Percentiles rank a stretch among this genome's conserved stretches.
phyloP scores from a whole-genome alignment of 2,113 vertebrate genomes.

The western clawed frog (Xenopus tropicalis) region UCB_Xtro_10.0 CM004448.2:90929501-90930000 shows the following conservation, averaged over 20 bases:
- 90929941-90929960: slow-evolving; percentile 8
- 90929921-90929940: not conserved
- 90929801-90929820: not conserved
- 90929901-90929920: not conserved
- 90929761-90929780: too few species aligned
- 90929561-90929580: not conserved
- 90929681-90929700: not conserved
- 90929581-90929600: not conserved
- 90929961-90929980: slow-evolving; percentile 7
- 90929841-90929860: too few species aligned
- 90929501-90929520: too few species aligned
- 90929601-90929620: not conserved
- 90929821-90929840: not conserved
- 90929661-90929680: not conserved
- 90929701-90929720: not conserved
- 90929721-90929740: too few species aligned
- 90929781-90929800: too few species aligned
- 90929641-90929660: not conserved
- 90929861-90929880: not conserved
- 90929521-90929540: not conserved
- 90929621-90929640: not conserved
- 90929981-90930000: not conserved
- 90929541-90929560: slow-evolving; percentile 4
- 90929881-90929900: not conserved
- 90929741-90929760: too few species aligned